phyloP scores from a whole-genome alignment of 2,888 invertebrate genomes.

The Orthosia gothica region DNA sequence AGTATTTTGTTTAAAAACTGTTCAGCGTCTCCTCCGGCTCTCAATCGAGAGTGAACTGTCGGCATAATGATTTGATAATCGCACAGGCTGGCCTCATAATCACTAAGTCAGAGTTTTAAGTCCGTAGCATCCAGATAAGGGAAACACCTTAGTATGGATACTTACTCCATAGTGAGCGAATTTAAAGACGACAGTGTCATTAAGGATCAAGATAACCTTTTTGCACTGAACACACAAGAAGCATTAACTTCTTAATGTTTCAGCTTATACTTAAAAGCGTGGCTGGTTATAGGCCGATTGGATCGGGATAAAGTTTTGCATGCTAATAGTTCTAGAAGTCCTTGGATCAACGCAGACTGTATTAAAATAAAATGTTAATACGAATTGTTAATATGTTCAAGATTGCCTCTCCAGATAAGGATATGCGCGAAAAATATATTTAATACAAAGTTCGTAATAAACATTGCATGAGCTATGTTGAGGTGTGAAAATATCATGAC shows the following conservation, averaged over 20 bases:
- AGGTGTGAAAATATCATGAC: constrained; percentile 40
- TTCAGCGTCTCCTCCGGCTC: no score
- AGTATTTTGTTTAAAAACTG: no score
- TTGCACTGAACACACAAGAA: constrained; percentile 21
- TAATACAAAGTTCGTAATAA: constrained; percentile 33
- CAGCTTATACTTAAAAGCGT: constrained; percentile 51
- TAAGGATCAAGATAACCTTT: constrained; percentile 51
- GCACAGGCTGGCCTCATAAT: neutral
- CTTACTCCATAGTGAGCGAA: constrained; percentile 24
- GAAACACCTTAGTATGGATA: neutral
- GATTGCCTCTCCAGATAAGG: constrained; percentile 42
- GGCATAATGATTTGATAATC: neutral
- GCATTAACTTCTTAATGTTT: constrained; percentile 54
- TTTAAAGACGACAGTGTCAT: constrained; percentile 49
- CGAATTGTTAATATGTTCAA: constrained; percentile 30
- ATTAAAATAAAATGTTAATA: constrained; percentile 36
- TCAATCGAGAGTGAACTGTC: no score
- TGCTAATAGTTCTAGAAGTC: constrained; percentile 53
- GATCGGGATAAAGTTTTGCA: constrained; percentile 56
- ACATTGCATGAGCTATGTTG: constrained; percentile 40
- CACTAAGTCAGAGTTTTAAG: constrained; percentile 5
- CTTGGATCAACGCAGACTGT: constrained; percentile 27
- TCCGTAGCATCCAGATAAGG: constrained; percentile 1
- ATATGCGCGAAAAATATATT: constrained; percentile 34
- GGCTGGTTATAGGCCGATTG: constrained; percentile 45